Evolutionary conservation across 2,888 invertebrate species (phyloP).

Genomic region (Periphyllus acericola): DNA sequence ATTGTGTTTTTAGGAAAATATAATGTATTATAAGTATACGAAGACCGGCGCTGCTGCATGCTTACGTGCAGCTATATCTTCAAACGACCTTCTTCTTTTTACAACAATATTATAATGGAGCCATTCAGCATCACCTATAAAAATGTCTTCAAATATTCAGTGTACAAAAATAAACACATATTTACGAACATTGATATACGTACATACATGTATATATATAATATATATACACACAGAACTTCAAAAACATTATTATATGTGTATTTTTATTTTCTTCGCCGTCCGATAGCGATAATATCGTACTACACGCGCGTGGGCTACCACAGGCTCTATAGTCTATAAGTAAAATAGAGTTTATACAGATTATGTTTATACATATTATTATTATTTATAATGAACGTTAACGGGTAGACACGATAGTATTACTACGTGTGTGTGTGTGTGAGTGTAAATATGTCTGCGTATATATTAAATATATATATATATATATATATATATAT

Average conservation of each 20-base stretch:
- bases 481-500: too few relatives aligned
- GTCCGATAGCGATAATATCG: slow-evolving; percentile 34
- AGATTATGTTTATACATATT: too few relatives aligned
- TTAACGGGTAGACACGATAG: slow-evolving; percentile 16
- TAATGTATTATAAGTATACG: slow-evolving; percentile 1
- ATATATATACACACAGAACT: neutral
- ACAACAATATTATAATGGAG: slow-evolving; percentile 12
- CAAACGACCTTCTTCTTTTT: slow-evolving; percentile 5
- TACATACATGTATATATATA: neutral
- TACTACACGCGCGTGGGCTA: slow-evolving; percentile 39
- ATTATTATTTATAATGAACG: slow-evolving; percentile 1
- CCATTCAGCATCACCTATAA: slow-evolving; percentile 21
- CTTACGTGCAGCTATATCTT: neutral
- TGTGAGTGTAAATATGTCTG: too few relatives aligned
- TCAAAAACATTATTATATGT: slow-evolving; percentile 6
- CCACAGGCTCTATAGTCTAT: neutral
- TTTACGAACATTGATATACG: neutral
- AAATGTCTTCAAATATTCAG: slow-evolving; percentile 31
- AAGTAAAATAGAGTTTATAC: too few relatives aligned
- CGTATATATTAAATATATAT: neutral
- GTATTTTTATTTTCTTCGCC: neutral
- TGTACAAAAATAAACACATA: neutral
- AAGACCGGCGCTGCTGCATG: neutral
- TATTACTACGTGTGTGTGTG: neutral
- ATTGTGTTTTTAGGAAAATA: slow-evolving; percentile 7